Percentiles rank a stretch among this genome's conserved stretches.
phyloP scores from a whole-genome alignment of 2,797 vertebrate genomes.

The Sebastes nivosus region DNA sequence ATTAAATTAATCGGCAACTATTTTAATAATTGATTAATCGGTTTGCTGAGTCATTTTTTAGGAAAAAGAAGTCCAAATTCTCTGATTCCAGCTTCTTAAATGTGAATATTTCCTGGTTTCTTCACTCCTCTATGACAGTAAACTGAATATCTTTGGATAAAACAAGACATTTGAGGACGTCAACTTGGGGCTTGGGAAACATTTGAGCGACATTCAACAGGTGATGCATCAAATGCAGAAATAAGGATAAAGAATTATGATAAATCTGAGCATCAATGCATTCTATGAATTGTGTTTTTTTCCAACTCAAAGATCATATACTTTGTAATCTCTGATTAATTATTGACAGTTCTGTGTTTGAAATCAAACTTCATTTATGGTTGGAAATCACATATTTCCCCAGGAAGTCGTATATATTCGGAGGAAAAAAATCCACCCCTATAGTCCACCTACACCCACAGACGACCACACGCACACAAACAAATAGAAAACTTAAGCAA shows the following conservation, averaged over 20 bases:
- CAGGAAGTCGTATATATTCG: background rate
- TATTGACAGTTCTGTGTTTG: background rate
- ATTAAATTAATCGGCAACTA: fast-evolving
- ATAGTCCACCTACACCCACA: no score
- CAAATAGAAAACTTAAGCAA: background rate
- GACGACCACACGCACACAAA: background rate
- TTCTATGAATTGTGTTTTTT: background rate
- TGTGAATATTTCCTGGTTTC: fast-evolving
- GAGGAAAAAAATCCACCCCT: background rate
- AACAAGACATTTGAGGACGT: no score
- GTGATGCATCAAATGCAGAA: background rate
- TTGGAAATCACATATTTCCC: background rate
- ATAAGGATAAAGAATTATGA: background rate
- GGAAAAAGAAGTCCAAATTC: fast-evolving
- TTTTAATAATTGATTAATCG: no score
- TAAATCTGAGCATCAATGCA: background rate
- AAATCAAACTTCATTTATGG: background rate
- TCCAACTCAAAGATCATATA: background rate
- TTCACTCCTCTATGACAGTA: no score
- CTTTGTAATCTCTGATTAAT: background rate
- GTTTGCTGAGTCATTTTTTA: fast-evolving
- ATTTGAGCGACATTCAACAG: background rate
- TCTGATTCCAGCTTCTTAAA: no score
- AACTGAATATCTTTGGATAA: no score
- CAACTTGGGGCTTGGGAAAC: no score